Conservation (phyloP, 2,797 vertebrate species). For the Falco biarmicus region DNA sequence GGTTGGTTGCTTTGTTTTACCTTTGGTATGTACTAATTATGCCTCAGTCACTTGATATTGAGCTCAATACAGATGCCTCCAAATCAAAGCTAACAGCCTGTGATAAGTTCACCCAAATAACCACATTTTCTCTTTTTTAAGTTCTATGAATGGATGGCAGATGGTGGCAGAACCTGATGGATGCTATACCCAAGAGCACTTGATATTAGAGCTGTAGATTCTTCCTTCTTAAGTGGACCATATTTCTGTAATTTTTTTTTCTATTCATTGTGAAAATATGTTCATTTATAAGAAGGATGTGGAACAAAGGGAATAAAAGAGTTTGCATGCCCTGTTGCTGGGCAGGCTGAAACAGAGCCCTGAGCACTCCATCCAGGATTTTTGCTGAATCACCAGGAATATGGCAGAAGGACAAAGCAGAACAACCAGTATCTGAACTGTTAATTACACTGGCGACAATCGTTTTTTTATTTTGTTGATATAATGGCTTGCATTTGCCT, state of each 20-base stretch:
- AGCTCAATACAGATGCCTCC: neutral
- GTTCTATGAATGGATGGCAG: neutral
- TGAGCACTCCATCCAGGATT: neutral
- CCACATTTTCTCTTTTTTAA: neutral
- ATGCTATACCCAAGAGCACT: neutral
- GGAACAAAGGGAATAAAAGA: neutral
- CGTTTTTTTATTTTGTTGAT: neutral
- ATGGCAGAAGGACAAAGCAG: neutral
- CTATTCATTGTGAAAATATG: neutral
- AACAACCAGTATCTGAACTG: neutral
- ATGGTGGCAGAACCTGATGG: neutral
- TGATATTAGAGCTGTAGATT: neutral
- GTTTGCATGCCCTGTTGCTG: neutral
- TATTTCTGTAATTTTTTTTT: neutral
- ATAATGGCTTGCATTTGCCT: neutral
- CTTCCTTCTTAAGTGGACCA: neutral
- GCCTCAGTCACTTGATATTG: neutral
- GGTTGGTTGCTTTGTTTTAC: neutral
- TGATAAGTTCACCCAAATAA: neutral
- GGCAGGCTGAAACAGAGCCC: neutral
- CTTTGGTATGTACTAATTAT: neutral
- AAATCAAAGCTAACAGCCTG: neutral
- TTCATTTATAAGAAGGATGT: neutral
- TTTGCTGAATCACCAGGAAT: neutral
- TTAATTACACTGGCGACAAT: neutral